Conservation (phyloP, 1,140 invertebrate genomes). For the Sitophilus oryzae region DNA sequence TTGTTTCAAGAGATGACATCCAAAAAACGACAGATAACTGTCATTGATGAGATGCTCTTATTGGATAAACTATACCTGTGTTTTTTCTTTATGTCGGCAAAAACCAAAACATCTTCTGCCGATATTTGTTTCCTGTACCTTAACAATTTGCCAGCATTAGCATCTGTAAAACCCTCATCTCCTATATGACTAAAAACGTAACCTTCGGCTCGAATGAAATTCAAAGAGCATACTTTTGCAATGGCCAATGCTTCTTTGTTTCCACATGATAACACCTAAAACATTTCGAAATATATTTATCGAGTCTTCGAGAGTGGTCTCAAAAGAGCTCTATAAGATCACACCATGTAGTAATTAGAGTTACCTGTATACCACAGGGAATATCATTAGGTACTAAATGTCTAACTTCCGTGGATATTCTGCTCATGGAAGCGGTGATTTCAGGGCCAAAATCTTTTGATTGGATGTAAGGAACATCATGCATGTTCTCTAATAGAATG, state of each 20-base stretch:
- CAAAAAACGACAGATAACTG: too few species aligned
- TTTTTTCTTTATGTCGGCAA: constrained; percentile 83
- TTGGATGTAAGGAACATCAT: constrained; percentile 72
- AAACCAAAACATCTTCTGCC: constrained; percentile 63
- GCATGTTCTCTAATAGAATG: constrained; percentile 80
- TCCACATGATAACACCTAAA: constrained; percentile 66
- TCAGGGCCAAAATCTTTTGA: constrained; percentile 59
- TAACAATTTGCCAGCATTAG: constrained; percentile 67
- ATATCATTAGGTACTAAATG: constrained; percentile 44
- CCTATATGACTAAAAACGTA: constrained; percentile 79
- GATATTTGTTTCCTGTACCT: constrained; percentile 65
- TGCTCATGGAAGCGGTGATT: constrained; percentile 63
- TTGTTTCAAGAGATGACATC: too few species aligned
- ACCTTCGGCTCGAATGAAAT: constrained; percentile 76
- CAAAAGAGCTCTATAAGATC: not conserved
- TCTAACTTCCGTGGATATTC: constrained; percentile 52
- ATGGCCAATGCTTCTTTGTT: constrained; percentile 74
- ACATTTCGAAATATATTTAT: not conserved
- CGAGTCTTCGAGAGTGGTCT: not conserved
- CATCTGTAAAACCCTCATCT: constrained; percentile 75
- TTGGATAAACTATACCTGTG: constrained; percentile 54
- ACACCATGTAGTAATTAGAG: too few species aligned
- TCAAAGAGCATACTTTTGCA: constrained; percentile 62
- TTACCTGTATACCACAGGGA: constrained; percentile 60
- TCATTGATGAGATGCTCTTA: not conserved